These are phyloP conservation scores for Macaca nemestrina DNA, from an alignment of 2,113 vertebrate genomes.

Conservation along the genomic window DNA sequence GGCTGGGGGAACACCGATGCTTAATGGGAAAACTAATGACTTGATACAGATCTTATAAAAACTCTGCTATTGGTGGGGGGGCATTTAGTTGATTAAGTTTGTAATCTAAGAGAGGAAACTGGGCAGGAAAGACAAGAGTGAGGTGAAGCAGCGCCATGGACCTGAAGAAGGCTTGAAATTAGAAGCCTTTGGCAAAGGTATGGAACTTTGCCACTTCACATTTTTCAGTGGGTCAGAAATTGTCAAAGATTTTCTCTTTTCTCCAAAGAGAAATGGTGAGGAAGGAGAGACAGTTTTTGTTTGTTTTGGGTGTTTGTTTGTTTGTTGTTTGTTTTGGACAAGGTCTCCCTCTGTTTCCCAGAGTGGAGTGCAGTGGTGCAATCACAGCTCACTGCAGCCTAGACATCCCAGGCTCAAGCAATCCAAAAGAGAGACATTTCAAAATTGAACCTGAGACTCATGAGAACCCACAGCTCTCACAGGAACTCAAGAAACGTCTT, in stretches of 20 bases:
- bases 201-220: background rate
- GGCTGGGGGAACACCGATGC: rapidly evolving
- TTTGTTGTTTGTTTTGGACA: too few species aligned
- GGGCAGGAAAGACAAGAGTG: background rate
- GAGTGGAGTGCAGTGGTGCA: too few species aligned
- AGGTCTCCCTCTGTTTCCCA: too few species aligned
- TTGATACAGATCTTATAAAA: background rate
- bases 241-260: background rate
- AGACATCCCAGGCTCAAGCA: too few species aligned
- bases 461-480: background rate
- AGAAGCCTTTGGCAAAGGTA: background rate
- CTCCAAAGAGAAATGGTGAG: background rate
- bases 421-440: background rate
- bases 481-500: background rate
- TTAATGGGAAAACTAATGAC: background rate
- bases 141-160: background rate
- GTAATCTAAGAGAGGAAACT: background rate
- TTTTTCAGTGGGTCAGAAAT: background rate
- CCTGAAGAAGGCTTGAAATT: background rate
- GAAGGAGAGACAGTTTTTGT: background rate
- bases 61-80: background rate
- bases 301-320: too few species aligned
- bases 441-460: background rate
- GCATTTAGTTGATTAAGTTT: background rate
- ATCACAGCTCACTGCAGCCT: too few species aligned